Base-by-base conservation (phyloP, 2,797 vertebrate genomes). In the Pipistrellus pygmaeus region DNA sequence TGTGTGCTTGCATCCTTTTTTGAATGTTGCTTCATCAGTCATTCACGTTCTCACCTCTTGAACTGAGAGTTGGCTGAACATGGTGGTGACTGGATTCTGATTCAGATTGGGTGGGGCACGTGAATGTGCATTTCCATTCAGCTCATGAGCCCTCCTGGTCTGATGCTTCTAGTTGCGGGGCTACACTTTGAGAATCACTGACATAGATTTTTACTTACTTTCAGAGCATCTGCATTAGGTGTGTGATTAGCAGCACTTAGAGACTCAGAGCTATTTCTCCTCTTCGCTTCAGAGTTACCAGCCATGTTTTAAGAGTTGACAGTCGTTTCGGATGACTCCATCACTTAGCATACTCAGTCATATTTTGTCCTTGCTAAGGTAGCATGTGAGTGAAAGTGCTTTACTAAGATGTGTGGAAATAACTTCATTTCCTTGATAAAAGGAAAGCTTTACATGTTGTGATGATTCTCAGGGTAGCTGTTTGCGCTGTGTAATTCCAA, bases 261-360 rank as follows among this genome's bases (percentile, higher is more conserved):
- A 76, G 66, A 73, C 21, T 48, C 23, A 44, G 35, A 53, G 14
- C 32, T 69, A 44, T 51, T 95, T 95, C n/a, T 88, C 41, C 57
- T 91, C 38, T 97, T 53, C 90, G 71, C 89, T 85, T 93, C 95
- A 80, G 35, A 95, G 87, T 46, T 90, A 53, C 76, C 72, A 93
- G 6, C 35, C 62, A 1, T 85, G 64, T 77, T 91, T 92, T 81
- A 35, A 68, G 53, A 46, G 64, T 62, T 96, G 23, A 6, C n/a
- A 13, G 38, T 94, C 35, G 11, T 64, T 96, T 72, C 48, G 62
- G 38, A 78, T 30, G 30, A 72, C n/a, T 80, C 20, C 57, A 46
- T 85, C 25, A 5, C 81, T 92, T 72, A 85, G 48, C 82, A 81
- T 64, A 64, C 69, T 80, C 64, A n/a, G 18, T 48, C 15, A 0